Conservation (phyloP, 1,140 invertebrate species). For the Carcinoscorpius rotundicauda region DNA sequence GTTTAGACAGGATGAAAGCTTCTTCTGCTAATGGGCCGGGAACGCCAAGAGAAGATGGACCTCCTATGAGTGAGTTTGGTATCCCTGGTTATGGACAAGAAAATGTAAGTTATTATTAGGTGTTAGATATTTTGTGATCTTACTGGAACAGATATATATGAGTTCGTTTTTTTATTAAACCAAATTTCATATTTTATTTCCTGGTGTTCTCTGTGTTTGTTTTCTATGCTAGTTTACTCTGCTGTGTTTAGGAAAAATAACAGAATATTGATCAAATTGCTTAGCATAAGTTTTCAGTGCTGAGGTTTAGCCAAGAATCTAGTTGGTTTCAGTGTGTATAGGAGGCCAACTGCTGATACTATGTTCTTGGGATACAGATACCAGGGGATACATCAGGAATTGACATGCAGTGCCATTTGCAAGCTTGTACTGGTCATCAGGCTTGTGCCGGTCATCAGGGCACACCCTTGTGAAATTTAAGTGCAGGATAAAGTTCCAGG, state of each 20-base stretch:
- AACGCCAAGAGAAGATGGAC: slow-evolving; percentile 85
- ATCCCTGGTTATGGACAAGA: slow-evolving; percentile 70
- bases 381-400: slow-evolving; percentile 1
- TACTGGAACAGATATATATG: too few species aligned
- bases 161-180: too few species aligned
- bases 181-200: too few species aligned
- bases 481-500: slow-evolving; percentile 1
- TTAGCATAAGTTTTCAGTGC: too few species aligned
- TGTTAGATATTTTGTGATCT: not conserved
- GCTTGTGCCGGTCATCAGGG: slow-evolving; percentile 1
- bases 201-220: too few species aligned
- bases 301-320: too few species aligned
- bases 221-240: too few species aligned
- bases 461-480: slow-evolving; percentile 4
- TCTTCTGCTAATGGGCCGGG: slow-evolving; percentile 87
- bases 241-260: too few species aligned
- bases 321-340: too few species aligned
- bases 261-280: too few species aligned
- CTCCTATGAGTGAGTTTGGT: slow-evolving; percentile 91
- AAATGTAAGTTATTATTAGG: slow-evolving; percentile 46
- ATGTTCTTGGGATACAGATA: not conserved
- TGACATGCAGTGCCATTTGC: slow-evolving; percentile 1
- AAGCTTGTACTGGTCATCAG: not conserved
- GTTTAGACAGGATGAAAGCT: slow-evolving; percentile 93
- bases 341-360: too few species aligned